A percentile compares a stretch with the other conserved stretches of the same genome.
These are phyloP conservation scores for Chorisops tibialis DNA, from an alignment of 2,888 invertebrate genomes.

Conservation along the genomic window DNA sequence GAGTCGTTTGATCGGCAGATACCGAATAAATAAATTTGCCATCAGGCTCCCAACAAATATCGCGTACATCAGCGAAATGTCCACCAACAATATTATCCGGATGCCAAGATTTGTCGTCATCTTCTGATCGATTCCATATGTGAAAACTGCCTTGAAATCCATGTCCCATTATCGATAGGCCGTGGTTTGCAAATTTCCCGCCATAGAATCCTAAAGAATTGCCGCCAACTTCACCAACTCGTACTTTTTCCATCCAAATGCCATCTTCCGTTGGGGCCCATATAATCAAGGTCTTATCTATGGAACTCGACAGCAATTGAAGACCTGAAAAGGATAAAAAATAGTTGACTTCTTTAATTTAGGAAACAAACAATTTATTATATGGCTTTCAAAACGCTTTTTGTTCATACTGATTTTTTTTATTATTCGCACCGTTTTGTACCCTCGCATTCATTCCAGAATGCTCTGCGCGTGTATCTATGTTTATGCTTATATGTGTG, in stretches of 20 bases:
- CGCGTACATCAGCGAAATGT: slow-evolving; percentile 80
- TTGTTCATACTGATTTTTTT: not conserved
- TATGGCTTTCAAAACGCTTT: too few relatives aligned
- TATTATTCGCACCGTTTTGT: not conserved
- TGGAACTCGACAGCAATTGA: slow-evolving; percentile 78
- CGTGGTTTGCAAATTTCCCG: slow-evolving; percentile 71
- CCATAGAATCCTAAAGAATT: slow-evolving; percentile 93
- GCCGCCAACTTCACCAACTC: slow-evolving; percentile 91
- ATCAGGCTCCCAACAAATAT: slow-evolving; percentile 79
- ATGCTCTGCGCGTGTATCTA: too few relatives aligned
- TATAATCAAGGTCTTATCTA: slow-evolving; percentile 88
- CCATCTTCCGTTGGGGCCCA: slow-evolving; percentile 70
- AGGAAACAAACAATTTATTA: not conserved
- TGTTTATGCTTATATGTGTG: too few relatives aligned
- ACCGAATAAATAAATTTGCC: slow-evolving; percentile 75
- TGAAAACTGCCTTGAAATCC: slow-evolving; percentile 93
- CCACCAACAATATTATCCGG: slow-evolving; percentile 71
- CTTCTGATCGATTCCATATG: slow-evolving; percentile 67
- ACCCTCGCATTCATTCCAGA: too few relatives aligned
- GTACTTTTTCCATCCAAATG: slow-evolving; percentile 77
- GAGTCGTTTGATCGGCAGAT: slow-evolving; percentile 84
- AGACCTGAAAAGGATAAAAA: slow-evolving; percentile 38
- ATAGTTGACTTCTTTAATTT: not conserved
- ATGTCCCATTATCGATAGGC: slow-evolving; percentile 72
- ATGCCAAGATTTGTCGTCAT: slow-evolving; percentile 57